Percentiles rank a stretch among this genome's conserved stretches.
These are phyloP conservation scores for Cryptus viduatorius DNA, from an alignment of 2,888 invertebrate genomes.

Conservation along the genomic window DNA sequence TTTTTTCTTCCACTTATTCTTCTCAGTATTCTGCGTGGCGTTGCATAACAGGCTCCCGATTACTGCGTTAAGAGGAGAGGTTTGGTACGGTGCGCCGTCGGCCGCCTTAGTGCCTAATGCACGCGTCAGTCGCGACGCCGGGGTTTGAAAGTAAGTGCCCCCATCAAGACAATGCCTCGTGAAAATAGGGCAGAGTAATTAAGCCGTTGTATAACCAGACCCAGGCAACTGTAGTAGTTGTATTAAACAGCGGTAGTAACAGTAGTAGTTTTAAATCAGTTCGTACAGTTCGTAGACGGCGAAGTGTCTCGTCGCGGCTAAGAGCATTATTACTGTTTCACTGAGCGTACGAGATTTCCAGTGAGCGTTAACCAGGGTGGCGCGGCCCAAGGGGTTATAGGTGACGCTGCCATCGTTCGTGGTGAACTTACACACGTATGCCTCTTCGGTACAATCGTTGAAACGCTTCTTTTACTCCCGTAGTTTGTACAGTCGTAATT, in stretches of 20 bases:
- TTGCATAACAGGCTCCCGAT: constrained; percentile 59
- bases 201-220: constrained; percentile 83
- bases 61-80: constrained; percentile 59
- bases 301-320: constrained; percentile 60
- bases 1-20: constrained; percentile 23
- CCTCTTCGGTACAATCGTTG: neutral
- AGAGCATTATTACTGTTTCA: constrained; percentile 9
- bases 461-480: neutral
- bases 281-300: constrained; percentile 32
- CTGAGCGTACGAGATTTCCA: constrained; percentile 4
- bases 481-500: constrained; percentile 40
- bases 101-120: constrained; percentile 54
- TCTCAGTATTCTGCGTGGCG: constrained; percentile 43
- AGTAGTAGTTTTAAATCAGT: constrained; percentile 50
- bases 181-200: constrained; percentile 84
- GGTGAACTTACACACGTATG: neutral
- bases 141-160: constrained; percentile 81
- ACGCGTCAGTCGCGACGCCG: constrained; percentile 67
- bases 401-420: neutral
- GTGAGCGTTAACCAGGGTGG: neutral
- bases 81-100: constrained; percentile 24
- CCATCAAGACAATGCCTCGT: constrained; percentile 82
- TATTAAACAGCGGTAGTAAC: constrained; percentile 62
- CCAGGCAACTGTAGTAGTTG: constrained; percentile 60
- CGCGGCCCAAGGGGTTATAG: neutral